Conservation (phyloP, 2,113 vertebrate species). For the Alouatta palliata region DNA sequence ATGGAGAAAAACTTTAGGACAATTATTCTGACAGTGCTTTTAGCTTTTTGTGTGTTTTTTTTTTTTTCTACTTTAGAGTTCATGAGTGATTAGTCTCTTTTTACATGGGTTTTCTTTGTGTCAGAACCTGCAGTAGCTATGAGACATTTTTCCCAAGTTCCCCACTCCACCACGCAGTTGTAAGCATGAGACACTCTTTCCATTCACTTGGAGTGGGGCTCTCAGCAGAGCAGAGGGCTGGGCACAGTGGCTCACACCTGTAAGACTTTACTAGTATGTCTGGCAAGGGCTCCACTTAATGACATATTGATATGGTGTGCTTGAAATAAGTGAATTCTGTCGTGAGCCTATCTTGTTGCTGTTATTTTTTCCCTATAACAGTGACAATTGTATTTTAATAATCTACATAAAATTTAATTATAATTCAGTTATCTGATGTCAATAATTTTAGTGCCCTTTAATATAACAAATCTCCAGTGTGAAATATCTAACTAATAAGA, state of each 20-base stretch:
- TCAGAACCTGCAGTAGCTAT: neutral
- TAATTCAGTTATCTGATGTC: slow-evolving; percentile 74
- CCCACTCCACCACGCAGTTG: fast-evolving
- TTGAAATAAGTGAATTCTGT: slow-evolving; percentile 51
- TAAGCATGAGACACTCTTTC: neutral
- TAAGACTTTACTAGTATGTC: too few relatives aligned
- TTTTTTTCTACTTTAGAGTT: neutral
- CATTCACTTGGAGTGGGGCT: fast-evolving
- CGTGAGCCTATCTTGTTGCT: slow-evolving; percentile 54
- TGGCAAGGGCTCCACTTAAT: neutral
- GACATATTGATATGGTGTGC: neutral
- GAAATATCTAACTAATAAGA: slow-evolving; percentile 66
- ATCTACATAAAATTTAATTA: slow-evolving; percentile 76
- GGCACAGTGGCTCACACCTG: too few relatives aligned
- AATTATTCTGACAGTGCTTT: neutral
- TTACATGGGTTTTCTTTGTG: neutral
- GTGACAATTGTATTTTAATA: slow-evolving; percentile 64
- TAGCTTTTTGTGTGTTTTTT: neutral
- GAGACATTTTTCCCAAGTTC: neutral
- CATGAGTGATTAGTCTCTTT: neutral
- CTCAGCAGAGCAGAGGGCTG: neutral
- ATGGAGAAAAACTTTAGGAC: neutral
- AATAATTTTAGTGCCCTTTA: slow-evolving; percentile 77
- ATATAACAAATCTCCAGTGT: slow-evolving; percentile 64
- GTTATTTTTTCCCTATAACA: slow-evolving; percentile 58